phyloP scores from a whole-genome alignment of 2,888 invertebrate species.

The Orthonevra nobilis region DNA sequence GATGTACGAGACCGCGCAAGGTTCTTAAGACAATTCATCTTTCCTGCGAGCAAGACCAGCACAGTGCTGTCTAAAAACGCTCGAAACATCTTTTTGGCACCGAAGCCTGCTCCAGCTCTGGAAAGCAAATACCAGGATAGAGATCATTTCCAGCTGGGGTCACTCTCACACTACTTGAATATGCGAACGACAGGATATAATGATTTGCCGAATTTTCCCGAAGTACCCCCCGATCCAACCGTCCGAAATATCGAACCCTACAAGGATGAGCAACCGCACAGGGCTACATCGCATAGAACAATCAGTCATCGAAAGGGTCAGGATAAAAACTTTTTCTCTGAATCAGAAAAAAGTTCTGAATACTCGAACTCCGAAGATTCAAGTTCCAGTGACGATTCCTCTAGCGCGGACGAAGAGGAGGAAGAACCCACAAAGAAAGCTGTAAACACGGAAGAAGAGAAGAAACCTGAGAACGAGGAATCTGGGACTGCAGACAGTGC shows the following conservation, averaged over 20 bases:
- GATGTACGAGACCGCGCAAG: constrained; percentile 98
- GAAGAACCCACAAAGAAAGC: constrained; percentile 42
- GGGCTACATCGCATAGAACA: constrained; percentile 77
- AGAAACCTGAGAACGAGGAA: constrained; percentile 37
- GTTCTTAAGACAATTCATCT: constrained; percentile 90
- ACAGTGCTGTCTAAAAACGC: constrained; percentile 85
- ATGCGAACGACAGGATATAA: constrained; percentile 92
- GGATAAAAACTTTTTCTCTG: constrained; percentile 84
- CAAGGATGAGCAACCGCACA: constrained; percentile 74
- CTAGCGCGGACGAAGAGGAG: constrained; percentile 64
- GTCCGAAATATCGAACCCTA: constrained; percentile 86
- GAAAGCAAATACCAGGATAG: constrained; percentile 92
- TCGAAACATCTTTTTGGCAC: constrained; percentile 91
- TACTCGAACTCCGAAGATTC: constrained; percentile 76
- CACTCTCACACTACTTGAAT: constrained; percentile 96
- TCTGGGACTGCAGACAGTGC: constrained; percentile 76
- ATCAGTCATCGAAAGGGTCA: constrained; percentile 72
- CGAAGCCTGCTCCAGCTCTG: constrained; percentile 96
- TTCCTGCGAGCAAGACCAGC: constrained; percentile 81
- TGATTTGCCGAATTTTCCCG: constrained; percentile 92
- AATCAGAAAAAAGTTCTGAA: constrained; percentile 78
- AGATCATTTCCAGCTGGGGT: constrained; percentile 94
- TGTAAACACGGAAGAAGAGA: constrained; percentile 34
- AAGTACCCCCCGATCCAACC: constrained; percentile 86
- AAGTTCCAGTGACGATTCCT: constrained; percentile 74